phyloP scores from a whole-genome alignment of 1,140 invertebrate species.

The Lepidurus couesii region DNA sequence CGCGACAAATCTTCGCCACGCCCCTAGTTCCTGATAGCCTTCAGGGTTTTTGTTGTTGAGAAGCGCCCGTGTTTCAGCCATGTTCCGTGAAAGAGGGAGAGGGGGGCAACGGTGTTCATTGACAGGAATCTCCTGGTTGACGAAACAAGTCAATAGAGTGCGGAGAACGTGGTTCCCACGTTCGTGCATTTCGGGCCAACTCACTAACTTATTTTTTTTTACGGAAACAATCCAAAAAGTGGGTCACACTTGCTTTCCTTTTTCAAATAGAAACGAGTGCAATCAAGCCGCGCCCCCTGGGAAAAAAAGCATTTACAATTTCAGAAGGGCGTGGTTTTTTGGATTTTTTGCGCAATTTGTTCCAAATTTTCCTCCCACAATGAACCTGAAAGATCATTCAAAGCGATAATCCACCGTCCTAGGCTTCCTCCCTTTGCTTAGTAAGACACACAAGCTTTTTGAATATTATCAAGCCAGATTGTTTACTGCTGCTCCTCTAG shows the following conservation, averaged over 20 bases:
- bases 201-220: not conserved
- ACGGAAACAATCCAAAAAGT: not conserved
- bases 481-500: too few species aligned
- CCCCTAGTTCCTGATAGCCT: not conserved
- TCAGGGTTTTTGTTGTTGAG: not conserved
- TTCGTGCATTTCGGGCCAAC: not conserved
- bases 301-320: not conserved
- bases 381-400: not conserved
- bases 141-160: not conserved
- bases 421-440: not conserved
- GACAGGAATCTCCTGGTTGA: not conserved
- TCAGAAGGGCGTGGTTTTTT: not conserved
- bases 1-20: not conserved
- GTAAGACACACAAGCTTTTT: not conserved
- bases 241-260: not conserved
- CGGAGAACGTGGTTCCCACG: not conserved
- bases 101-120: not conserved
- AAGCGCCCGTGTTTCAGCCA: not conserved
- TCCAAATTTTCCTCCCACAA: not conserved
- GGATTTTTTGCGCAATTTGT: not conserved
- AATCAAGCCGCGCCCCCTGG: not conserved
- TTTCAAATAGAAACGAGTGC: not conserved
- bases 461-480: too few species aligned
- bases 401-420: conserved; percentile 14
- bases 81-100: not conserved